phyloP scores from a whole-genome alignment of 2,888 invertebrate species.

The Acanthosepion lycidas region DNA sequence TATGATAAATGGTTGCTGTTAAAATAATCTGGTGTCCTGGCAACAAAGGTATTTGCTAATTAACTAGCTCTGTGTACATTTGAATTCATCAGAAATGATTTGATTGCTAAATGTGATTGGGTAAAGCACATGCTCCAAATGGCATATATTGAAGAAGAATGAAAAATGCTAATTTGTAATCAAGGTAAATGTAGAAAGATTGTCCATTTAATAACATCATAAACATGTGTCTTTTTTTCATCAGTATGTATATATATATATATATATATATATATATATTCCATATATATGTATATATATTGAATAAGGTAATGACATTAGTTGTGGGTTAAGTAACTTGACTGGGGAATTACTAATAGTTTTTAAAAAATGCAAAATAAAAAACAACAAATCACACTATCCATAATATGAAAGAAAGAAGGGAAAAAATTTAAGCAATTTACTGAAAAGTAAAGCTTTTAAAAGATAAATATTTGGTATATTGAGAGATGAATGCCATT shows the following conservation, averaged over 20 bases:
- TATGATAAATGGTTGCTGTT: too few relatives aligned
- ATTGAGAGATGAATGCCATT: background rate
- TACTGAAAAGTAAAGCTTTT: background rate
- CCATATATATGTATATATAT: background rate
- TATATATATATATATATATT: too few relatives aligned
- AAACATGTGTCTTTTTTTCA: background rate
- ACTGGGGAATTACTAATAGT: background rate
- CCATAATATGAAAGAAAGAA: background rate
- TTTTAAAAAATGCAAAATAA: background rate
- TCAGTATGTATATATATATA: background rate
- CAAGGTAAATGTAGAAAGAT: background rate
- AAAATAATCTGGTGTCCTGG: too few relatives aligned
- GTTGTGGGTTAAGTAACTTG: background rate
- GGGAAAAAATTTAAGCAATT: background rate
- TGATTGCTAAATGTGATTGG: too few relatives aligned
- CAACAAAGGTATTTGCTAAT: too few relatives aligned
- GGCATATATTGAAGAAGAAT: too few relatives aligned
- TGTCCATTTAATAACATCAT: background rate
- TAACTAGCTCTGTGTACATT: too few relatives aligned
- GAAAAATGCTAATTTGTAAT: too few relatives aligned
- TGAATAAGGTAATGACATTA: background rate
- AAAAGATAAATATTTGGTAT: background rate
- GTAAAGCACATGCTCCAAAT: too few relatives aligned
- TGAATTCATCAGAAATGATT: too few relatives aligned
- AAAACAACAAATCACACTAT: background rate